phyloP scores from a whole-genome alignment of 2,113 vertebrate species.

The Tetrax tetrax region DNA sequence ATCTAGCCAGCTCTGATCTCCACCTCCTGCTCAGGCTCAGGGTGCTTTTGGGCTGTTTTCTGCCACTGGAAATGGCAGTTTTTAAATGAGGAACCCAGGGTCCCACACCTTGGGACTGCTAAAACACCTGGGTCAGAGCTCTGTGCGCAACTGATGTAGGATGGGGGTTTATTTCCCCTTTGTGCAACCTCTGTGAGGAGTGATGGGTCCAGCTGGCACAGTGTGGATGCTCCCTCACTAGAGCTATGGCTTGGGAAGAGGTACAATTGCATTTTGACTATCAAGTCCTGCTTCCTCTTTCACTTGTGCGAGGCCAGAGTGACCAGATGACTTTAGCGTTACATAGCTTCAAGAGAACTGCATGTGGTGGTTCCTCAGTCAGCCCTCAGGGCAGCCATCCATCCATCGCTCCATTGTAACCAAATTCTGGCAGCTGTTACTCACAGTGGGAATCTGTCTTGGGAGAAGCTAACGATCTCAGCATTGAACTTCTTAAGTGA shows the following conservation, averaged over 20 bases:
- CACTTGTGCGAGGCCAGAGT: not conserved
- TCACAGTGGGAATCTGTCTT: not conserved
- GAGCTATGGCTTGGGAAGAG: not conserved
- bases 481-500: not conserved
- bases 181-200: accelerated
- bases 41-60: not conserved
- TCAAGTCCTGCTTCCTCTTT: not conserved
- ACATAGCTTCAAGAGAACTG: not conserved
- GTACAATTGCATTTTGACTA: not conserved
- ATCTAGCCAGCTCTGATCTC: not conserved
- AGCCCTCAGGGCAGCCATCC: not conserved
- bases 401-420: not conserved
- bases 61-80: not conserved
- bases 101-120: not conserved
- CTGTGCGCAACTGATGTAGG: not conserved
- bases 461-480: not conserved
- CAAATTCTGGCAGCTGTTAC: not conserved
- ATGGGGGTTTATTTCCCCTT: not conserved
- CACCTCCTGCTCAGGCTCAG: accelerated
- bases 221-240: not conserved
- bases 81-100: not conserved
- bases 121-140: not conserved
- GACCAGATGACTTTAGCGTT: not conserved
- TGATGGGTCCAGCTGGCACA: accelerated
- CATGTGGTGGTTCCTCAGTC: not conserved